phyloP scores from a whole-genome alignment of 2,113 vertebrate genomes.

The Pica pica region DNA sequence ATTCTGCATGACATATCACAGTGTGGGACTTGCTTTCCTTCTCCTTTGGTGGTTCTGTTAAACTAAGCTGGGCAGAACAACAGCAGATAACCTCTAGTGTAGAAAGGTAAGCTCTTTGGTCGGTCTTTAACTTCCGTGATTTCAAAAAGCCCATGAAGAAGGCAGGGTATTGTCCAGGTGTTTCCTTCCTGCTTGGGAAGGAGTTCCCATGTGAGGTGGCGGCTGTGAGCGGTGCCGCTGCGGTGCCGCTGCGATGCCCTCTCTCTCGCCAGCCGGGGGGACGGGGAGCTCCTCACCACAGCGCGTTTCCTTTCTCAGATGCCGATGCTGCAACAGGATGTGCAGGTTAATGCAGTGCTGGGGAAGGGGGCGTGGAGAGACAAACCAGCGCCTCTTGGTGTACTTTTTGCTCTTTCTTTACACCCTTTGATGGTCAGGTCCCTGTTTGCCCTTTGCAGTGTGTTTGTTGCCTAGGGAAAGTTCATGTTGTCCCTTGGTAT shows the following conservation, averaged over 20 bases:
- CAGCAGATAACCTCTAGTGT: background rate
- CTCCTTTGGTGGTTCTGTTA: background rate
- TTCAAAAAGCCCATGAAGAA: background rate
- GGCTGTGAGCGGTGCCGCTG: accelerated
- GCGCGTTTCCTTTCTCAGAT: background rate
- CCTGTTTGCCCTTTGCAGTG: background rate
- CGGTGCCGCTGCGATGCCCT: accelerated
- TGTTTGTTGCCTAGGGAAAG: background rate
- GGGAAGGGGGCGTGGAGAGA: background rate
- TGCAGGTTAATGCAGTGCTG: background rate
- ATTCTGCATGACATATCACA: accelerated
- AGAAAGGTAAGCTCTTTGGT: background rate
- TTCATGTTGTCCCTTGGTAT: background rate
- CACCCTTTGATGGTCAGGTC: background rate
- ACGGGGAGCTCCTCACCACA: background rate
- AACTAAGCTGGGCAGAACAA: background rate
- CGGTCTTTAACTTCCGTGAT: background rate
- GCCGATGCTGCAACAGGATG: background rate
- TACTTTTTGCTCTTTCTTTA: background rate
- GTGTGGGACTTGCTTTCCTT: background rate
- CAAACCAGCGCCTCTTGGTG: background rate
- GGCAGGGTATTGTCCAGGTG: background rate
- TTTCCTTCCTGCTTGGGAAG: background rate
- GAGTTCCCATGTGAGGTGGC: background rate
- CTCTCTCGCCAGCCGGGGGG: background rate